A percentile compares a stretch with the other conserved stretches of the same genome.
phyloP scores from a whole-genome alignment of 1,140 invertebrate species.

The Calliopsis andreniformis region DNA sequence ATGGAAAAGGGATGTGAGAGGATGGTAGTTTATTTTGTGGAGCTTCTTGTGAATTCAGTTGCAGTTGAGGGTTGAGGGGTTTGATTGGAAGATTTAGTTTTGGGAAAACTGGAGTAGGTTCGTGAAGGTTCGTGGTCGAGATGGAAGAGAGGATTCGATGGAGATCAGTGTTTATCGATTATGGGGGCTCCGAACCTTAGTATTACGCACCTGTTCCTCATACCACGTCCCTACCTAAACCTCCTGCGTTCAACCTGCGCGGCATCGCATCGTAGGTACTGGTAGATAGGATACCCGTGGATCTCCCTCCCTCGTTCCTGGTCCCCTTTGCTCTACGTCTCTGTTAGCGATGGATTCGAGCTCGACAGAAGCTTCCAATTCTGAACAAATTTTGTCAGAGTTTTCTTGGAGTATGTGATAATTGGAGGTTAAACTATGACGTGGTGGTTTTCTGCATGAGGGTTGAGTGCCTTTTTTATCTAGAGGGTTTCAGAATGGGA shows the following conservation, averaged over 20 bases:
- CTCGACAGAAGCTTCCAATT: rapidly evolving
- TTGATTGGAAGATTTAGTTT: too few relatives aligned
- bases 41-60: background rate
- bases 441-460: too few relatives aligned
- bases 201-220: conserved; percentile 75
- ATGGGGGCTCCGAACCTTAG: conserved; percentile 44
- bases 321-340: conserved; percentile 39
- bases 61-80: too few relatives aligned
- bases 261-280: conserved; percentile 69
- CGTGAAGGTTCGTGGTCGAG: background rate
- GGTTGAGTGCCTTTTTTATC: too few relatives aligned
- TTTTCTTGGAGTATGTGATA: background rate
- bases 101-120: background rate
- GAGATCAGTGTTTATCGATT: conserved; percentile 26
- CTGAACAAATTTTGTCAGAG: background rate
- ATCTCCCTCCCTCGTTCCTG: conserved; percentile 55
- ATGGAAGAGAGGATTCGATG: background rate
- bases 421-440: too few relatives aligned
- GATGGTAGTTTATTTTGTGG: background rate
- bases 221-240: conserved; percentile 74
- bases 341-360: conserved; percentile 32
- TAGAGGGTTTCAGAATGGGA: too few relatives aligned
- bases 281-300: conserved; percentile 69
- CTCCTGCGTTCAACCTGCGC: conserved; percentile 79
- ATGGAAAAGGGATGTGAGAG: too few relatives aligned